Percentiles rank a stretch among this genome's conserved stretches.
Conservation (phyloP, 2,113 vertebrate species). For the Columba janthina region DNA sequence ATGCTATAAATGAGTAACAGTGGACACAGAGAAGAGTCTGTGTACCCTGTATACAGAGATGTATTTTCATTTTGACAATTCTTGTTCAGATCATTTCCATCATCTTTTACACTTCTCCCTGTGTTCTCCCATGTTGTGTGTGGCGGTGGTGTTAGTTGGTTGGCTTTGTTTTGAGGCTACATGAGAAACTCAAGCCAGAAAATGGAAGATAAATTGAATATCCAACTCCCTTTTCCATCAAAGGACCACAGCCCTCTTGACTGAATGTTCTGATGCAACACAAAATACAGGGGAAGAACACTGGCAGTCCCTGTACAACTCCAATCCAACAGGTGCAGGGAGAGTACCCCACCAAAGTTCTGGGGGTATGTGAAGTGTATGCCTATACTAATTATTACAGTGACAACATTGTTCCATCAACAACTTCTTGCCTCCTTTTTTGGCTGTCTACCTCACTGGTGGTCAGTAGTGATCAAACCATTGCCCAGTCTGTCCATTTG, state of each 20-base stretch:
- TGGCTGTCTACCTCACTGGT: neutral
- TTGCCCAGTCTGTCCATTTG: neutral
- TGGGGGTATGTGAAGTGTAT: neutral
- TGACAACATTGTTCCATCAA: neutral
- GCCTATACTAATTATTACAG: too few relatives aligned
- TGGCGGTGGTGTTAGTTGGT: neutral
- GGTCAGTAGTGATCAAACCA: neutral
- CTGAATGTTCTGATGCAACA: neutral
- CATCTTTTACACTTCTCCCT: accelerated
- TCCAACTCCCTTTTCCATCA: neutral
- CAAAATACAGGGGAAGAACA: neutral
- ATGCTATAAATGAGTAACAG: neutral
- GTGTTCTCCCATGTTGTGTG: neutral
- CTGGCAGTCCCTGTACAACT: neutral
- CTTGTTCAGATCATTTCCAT: neutral
- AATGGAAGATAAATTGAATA: neutral
- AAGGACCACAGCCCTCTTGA: neutral
- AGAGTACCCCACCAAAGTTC: too few relatives aligned
- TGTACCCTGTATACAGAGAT: neutral
- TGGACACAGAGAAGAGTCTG: neutral
- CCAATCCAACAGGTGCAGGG: neutral
- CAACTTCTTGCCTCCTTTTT: neutral
- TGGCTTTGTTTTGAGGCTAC: neutral
- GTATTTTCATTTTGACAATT: neutral
- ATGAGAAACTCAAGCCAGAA: neutral